phyloP scores from a whole-genome alignment of 2,113 vertebrate species.

The Suricata suricatta region DNA sequence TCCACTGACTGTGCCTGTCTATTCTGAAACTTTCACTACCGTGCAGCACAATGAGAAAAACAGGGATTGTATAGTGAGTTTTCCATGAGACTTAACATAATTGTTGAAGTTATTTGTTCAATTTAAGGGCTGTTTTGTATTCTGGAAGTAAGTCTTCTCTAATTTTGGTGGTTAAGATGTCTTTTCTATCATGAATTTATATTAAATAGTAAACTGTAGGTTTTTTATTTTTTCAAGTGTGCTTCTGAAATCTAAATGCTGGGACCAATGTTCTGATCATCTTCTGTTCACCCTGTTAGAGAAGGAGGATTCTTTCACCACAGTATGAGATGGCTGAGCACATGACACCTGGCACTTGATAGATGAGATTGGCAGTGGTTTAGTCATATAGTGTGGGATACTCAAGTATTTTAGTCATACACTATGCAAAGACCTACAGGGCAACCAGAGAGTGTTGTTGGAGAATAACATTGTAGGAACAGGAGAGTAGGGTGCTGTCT shows the following conservation, averaged over 20 bases:
- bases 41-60: background rate
- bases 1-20: background rate
- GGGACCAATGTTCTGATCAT: background rate
- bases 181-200: background rate
- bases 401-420: too few relatives aligned
- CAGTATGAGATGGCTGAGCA: background rate
- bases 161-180: background rate
- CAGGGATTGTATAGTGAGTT: background rate
- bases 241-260: background rate
- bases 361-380: background rate
- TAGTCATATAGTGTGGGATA: background rate
- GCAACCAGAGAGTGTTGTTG: background rate
- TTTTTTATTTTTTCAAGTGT: background rate
- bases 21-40: background rate
- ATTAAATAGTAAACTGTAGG: background rate
- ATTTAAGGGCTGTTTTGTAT: background rate
- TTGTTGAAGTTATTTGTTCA: background rate
- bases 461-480: background rate
- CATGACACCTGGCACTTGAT: background rate
- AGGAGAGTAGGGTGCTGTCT: background rate
- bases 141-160: background rate
- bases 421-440: background rate
- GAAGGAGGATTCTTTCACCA: background rate
- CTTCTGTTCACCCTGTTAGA: background rate
- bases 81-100: background rate